phyloP scores from a whole-genome alignment of 2,113 vertebrate species.

The Hydropotes inermis region DNA sequence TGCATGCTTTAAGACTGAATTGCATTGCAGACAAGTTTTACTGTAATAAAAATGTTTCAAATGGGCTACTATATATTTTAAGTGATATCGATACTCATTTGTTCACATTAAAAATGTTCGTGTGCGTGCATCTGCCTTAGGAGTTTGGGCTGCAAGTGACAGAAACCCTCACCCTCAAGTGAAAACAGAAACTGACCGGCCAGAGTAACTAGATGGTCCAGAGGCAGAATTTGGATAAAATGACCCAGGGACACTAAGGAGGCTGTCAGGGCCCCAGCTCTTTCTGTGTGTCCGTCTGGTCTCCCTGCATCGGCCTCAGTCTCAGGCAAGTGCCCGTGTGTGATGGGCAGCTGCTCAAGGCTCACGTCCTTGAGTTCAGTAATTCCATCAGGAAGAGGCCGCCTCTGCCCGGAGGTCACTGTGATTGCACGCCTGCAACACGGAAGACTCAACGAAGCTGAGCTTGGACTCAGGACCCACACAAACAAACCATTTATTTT shows the following conservation, averaged over 20 bases:
- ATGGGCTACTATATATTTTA: neutral
- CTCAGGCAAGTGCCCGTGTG: fast-evolving
- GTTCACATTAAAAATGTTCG: neutral
- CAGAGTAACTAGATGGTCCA: fast-evolving
- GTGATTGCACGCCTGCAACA: neutral
- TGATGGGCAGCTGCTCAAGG: neutral
- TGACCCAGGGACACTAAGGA: neutral
- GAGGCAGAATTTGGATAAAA: neutral
- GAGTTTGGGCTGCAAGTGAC: neutral
- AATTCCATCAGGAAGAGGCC: neutral
- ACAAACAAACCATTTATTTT: neutral
- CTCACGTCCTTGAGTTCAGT: neutral
- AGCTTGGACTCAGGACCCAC: neutral
- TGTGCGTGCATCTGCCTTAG: neutral
- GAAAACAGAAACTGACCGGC: neutral
- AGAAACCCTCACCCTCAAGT: neutral
- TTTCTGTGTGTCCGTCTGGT: neutral
- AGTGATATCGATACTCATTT: neutral
- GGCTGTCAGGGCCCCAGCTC: neutral
- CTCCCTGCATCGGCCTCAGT: neutral
- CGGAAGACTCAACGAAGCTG: fast-evolving
- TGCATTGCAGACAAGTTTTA: neutral
- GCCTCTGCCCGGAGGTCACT: neutral
- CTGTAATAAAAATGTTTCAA: neutral
- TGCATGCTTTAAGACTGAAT: fast-evolving